Conservation (phyloP, 2,797 vertebrate genomes). For the Sebastes goodei region DNA sequence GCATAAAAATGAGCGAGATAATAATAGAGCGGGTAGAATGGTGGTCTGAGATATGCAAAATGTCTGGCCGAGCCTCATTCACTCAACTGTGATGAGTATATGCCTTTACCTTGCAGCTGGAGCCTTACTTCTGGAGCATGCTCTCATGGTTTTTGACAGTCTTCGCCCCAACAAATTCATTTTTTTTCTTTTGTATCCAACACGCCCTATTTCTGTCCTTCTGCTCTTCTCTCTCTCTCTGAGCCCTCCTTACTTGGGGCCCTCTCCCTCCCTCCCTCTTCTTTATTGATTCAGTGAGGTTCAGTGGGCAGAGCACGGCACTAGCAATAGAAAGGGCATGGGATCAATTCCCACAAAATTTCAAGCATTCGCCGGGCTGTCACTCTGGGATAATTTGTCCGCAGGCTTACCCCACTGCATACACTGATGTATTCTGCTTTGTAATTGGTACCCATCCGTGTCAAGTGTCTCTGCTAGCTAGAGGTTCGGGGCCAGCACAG, state of each 20-base stretch:
- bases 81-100: constrained; percentile 51
- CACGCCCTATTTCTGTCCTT: constrained; percentile 42
- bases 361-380: constrained; percentile 58
- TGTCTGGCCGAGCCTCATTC: constrained; percentile 43
- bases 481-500: constrained; percentile 37
- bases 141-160: constrained; percentile 51
- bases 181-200: constrained; percentile 27
- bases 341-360: constrained; percentile 74
- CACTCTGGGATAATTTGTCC: constrained; percentile 68
- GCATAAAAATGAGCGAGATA: constrained; percentile 67
- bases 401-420: constrained; percentile 48
- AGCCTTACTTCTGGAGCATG: constrained; percentile 28
- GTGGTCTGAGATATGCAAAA: constrained; percentile 55
- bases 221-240: not conserved
- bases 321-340: constrained; percentile 59
- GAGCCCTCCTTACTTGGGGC: constrained; percentile 18
- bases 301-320: constrained; percentile 58
- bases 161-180: constrained; percentile 31
- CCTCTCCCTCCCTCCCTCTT: constrained; percentile 22
- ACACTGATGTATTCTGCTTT: constrained; percentile 59
- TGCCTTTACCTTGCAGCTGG: constrained; percentile 49
- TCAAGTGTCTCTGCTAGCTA: constrained; percentile 62
- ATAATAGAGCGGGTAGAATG: constrained; percentile 60
- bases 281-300: constrained; percentile 67
- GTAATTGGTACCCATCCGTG: constrained; percentile 73